Evolutionary conservation across 2,888 invertebrate genomes (phyloP).

Genomic region (Platerodrilus igneus): DNA sequence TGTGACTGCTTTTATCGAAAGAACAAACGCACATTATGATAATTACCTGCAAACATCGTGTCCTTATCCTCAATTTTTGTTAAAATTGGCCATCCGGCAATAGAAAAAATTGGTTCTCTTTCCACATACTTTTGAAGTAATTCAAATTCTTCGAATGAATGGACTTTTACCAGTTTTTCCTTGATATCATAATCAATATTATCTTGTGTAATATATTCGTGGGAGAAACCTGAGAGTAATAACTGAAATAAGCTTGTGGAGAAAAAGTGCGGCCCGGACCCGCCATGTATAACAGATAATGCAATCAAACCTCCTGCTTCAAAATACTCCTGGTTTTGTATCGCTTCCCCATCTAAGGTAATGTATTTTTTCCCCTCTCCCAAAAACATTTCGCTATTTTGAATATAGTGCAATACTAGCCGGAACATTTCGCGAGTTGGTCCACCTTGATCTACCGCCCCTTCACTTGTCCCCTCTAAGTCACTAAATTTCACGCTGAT

Average conservation of each 20-base stretch:
- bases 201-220: too few species aligned
- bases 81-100: too few species aligned
- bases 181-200: too few species aligned
- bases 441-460: constrained; percentile 14
- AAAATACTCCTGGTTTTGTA: constrained; percentile 1
- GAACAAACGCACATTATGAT: too few species aligned
- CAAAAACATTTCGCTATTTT: constrained; percentile 11
- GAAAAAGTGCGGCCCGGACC: constrained; percentile 1
- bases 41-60: too few species aligned
- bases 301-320: constrained; percentile 5
- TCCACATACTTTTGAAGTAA: too few species aligned
- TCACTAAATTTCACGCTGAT: constrained; percentile 6
- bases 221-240: too few species aligned
- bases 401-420: constrained; percentile 7
- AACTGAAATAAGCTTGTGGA: constrained; percentile 4
- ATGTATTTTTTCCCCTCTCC: constrained; percentile 9
- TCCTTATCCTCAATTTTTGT: too few species aligned
- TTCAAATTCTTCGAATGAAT: too few species aligned
- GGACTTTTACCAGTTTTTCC: too few species aligned
- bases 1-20: too few species aligned
- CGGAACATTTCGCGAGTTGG: constrained; percentile 13
- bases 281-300: constrained; percentile 3
- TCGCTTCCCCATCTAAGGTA: background rate
- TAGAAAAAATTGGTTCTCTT: too few species aligned
- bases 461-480: constrained; percentile 12